These are phyloP conservation scores for Sebastes itinus DNA, from an alignment of 2,797 vertebrate genomes.

Conservation along the genomic window DNA sequence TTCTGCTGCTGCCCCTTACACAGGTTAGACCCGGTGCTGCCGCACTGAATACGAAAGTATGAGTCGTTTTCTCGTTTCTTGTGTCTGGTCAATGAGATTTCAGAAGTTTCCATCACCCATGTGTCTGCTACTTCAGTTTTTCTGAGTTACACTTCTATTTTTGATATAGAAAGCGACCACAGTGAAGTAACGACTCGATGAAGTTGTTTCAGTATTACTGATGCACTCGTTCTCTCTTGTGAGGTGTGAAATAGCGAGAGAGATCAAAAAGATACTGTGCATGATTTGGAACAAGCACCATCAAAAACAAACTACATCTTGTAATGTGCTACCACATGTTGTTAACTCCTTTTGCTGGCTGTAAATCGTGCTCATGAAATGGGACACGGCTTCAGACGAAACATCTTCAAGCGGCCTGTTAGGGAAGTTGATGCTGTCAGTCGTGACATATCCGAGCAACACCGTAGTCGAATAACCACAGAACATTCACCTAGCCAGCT, in stretches of 20 bases:
- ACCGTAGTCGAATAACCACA: neutral
- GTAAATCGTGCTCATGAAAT: neutral
- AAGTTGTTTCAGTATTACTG: neutral
- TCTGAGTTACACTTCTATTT: neutral
- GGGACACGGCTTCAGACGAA: neutral
- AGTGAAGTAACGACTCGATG: neutral
- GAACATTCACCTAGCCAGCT: slow-evolving; percentile 14
- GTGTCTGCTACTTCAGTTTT: neutral
- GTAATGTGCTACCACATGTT: too few relatives aligned
- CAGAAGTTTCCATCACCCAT: neutral
- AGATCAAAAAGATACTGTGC: neutral
- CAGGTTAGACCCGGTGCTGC: too few relatives aligned
- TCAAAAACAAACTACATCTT: neutral
- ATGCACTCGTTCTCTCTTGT: neutral
- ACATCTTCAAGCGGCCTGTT: neutral
- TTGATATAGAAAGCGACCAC: neutral
- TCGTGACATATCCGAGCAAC: neutral
- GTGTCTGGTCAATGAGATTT: neutral
- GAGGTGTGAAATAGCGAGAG: neutral
- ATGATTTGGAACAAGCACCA: neutral
- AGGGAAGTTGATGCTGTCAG: neutral
- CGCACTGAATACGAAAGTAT: neutral
- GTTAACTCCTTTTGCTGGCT: neutral
- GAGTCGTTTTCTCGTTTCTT: neutral
- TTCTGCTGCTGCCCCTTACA: too few relatives aligned